These are phyloP conservation scores for Euwallacea similis DNA, from an alignment of 1,140 invertebrate genomes.

Conservation along the genomic window DNA sequence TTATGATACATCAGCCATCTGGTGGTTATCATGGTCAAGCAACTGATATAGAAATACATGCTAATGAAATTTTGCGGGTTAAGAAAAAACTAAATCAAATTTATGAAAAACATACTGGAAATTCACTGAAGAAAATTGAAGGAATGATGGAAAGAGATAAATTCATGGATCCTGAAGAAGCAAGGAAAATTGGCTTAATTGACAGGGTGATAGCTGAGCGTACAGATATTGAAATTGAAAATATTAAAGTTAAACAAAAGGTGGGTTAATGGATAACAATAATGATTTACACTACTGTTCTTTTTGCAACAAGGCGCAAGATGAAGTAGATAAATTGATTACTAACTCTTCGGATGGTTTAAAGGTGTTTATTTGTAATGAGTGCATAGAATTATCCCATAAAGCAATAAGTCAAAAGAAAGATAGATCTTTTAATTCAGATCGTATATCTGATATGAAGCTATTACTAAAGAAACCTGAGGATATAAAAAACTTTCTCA, in stretches of 20 bases:
- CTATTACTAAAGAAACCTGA: too few species aligned
- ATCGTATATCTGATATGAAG: too few species aligned
- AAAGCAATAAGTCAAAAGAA: background rate
- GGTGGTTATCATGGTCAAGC: constrained; percentile 4
- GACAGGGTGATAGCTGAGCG: too few species aligned
- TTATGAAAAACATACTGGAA: background rate
- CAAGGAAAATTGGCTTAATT: background rate
- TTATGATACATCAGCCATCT: constrained; percentile 2
- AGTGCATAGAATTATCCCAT: background rate
- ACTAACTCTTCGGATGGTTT: background rate
- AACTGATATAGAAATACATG: background rate
- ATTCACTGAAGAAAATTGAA: background rate
- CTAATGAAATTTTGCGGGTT: background rate
- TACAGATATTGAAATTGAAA: too few species aligned
- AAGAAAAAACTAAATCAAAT: background rate
- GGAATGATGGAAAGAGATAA: background rate
- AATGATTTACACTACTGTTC: background rate
- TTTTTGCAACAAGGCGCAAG: background rate
- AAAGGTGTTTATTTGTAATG: constrained; percentile 3
- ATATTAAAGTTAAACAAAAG: too few species aligned
- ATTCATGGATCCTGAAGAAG: background rate
- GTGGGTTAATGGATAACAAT: too few species aligned
- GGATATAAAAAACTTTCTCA: too few species aligned
- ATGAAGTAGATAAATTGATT: background rate
- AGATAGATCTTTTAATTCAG: too few species aligned